Base-by-base conservation (phyloP, 2,888 invertebrate genomes). In the Dorcus hopei region DNA sequence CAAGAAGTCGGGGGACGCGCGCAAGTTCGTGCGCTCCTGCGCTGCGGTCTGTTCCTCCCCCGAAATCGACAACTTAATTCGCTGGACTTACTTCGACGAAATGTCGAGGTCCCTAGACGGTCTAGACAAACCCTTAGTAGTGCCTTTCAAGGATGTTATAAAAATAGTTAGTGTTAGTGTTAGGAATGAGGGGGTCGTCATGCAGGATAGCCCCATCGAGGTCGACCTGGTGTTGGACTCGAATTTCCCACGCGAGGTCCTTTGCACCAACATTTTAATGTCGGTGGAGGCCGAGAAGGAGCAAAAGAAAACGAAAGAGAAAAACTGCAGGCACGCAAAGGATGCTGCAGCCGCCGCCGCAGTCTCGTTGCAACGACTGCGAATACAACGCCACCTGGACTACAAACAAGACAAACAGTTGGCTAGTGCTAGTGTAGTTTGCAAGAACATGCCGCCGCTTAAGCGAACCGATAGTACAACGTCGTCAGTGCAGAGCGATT, bases 351-450 rank as follows among this genome's bases (percentile, higher is more conserved):
- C 14, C 14, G 14, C 14, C 14, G 14, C 14, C 14, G 14, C 14
- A 1, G 14, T 14, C 14, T 14, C 14, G 14, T 72, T 87, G 65
- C 82, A 82, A 62, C 83, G 84, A 52, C 76, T 89, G 65, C 82
- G 85, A 67, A 87, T 92, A 54, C 84, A 85, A 43, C 85, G 88
- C 45, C 87, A 87, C 73, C 76, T 92, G 39, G 89, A 90, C 70
- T 89, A 88, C 72, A 90, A 92, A 74, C 90, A 94, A 75, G 93
- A 95, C 74, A 90, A 87, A 70, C 87, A 87, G 26, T 78, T 95
- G 5, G 87, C 87, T 51, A 86, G 87, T 65, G 91, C 89, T 0
- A 87, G 87, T 2, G 87, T 93, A 2, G 86, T 88, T 33, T 89
- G 89, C 43, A 74, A 72, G 57, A 87, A 87, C 74, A 80, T 82